Evolutionary conservation across 2,797 vertebrate species (phyloP).

Genomic region (Myripristis murdjan): DNA sequence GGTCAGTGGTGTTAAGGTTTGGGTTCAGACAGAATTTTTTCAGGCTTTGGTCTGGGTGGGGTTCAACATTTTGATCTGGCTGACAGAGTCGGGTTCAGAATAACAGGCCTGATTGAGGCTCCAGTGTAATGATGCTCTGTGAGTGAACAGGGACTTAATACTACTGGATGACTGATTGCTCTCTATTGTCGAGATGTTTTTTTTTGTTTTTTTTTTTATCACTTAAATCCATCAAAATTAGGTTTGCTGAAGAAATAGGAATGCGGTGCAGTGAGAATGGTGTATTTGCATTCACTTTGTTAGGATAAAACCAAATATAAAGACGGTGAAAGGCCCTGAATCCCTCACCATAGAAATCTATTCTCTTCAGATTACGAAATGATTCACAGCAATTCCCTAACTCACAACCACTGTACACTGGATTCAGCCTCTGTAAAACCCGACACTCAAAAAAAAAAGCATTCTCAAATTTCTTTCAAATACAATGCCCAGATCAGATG

Average conservation of each 20-base stretch:
- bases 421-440: constrained; percentile 13
- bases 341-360: constrained; percentile 7
- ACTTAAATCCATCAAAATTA: constrained; percentile 16
- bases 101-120: too few species aligned
- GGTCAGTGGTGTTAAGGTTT: too few species aligned
- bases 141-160: constrained; percentile 30
- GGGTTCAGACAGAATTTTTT: too few species aligned
- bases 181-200: neutral
- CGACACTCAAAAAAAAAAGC: neutral
- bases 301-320: constrained; percentile 5
- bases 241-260: constrained; percentile 4
- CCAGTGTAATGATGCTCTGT: constrained; percentile 41
- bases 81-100: too few species aligned
- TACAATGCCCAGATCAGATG: constrained; percentile 5
- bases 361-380: constrained; percentile 18
- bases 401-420: neutral
- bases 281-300: neutral
- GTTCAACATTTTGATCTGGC: too few species aligned
- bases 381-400: neutral
- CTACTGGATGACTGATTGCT: neutral
- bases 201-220: neutral
- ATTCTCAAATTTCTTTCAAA: neutral
- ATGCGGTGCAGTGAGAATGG: neutral
- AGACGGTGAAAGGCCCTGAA: constrained; percentile 4
- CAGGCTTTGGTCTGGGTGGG: too few species aligned